Base-by-base conservation (phyloP, 1,140 invertebrate genomes). In the Penaeus vannamei region DNA sequence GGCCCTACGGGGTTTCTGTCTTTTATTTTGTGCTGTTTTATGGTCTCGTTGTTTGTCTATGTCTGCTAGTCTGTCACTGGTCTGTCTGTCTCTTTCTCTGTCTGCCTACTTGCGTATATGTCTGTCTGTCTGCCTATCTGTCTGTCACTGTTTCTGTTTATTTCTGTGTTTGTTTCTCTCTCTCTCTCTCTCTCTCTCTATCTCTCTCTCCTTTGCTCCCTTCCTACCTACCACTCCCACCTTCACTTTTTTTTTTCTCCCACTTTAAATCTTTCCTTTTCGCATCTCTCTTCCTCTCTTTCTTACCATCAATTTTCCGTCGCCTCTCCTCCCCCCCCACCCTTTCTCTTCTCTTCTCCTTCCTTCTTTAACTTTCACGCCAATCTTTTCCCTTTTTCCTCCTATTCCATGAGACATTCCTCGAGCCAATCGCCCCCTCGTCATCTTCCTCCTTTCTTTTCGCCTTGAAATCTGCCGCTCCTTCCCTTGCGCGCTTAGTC, bases 41-140 rank as follows among this genome's bases (percentile, higher is more conserved):
- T 17, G 60, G 7, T 64, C 7, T 62, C n/a, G 60, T 32, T 64
- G 5, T 84, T 29, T 29, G 36, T 36, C 36, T 36, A 5, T 32
- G 59, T n/a, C n/a, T 60, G 2, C 10, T 83, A 19, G n/a, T 59
- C 32, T 0, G 36, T 23, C 36, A 3, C 32, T 26, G 64, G 12
- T 84, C 82, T 62, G 42, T 64, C 60, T 84, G 42, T 84, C 60
- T 84, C 60, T 84, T 14, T 83, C 53, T 62, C 53, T 42, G 42
- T 66, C 22, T 84, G 42, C 62, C 23, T 69, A n/a, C 69, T n/a
- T 69, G n/a, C 69, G n/a, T 84, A n/a, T 84, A 46, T 84, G 23
- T 84, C 23, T 84, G n/a, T 84, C 23, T 66, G 42, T 66, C 23
- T 84, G 42, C 62, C 23, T 84, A n/a, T 3, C 46, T 53, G 8